Conservation (phyloP, 2,113 vertebrate species). For the Eulemur macaco region DNA sequence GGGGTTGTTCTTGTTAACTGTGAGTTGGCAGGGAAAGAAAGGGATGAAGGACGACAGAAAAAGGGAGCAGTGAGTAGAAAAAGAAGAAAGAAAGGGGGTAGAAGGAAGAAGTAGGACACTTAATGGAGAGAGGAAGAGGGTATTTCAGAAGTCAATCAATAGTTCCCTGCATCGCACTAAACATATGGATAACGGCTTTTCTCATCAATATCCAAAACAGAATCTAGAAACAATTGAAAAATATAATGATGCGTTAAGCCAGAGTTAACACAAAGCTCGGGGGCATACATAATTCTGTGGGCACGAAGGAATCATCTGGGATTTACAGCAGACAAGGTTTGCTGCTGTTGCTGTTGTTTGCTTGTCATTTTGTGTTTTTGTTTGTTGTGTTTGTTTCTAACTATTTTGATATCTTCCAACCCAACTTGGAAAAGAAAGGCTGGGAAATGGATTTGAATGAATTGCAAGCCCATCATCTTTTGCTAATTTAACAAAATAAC, state of each 20-base stretch:
- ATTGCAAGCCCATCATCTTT: constrained; percentile 10
- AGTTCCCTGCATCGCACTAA: not conserved
- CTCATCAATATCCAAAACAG: not conserved
- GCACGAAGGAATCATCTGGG: not conserved
- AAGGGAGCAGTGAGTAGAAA: not conserved
- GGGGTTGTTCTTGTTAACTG: not conserved
- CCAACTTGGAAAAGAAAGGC: not conserved
- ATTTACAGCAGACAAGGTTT: not conserved
- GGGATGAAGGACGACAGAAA: not conserved
- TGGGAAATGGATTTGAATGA: not conserved
- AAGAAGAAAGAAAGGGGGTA: not conserved
- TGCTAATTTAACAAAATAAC: constrained; percentile 23
- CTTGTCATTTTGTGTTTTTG: not conserved
- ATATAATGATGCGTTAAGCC: not conserved
- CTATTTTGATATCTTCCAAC: not conserved
- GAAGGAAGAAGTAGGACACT: not conserved
- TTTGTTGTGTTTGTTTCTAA: not conserved
- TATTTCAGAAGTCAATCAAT: not conserved
- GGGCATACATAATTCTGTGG: not conserved
- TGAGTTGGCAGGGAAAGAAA: not conserved
- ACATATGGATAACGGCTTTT: not conserved
- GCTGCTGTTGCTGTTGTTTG: not conserved
- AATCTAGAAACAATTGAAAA: not conserved
- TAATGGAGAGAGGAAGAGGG: not conserved
- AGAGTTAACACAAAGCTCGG: not conserved